Base-by-base conservation (phyloP, 1,140 invertebrate genomes). In the Drosophila nasuta region DNA sequence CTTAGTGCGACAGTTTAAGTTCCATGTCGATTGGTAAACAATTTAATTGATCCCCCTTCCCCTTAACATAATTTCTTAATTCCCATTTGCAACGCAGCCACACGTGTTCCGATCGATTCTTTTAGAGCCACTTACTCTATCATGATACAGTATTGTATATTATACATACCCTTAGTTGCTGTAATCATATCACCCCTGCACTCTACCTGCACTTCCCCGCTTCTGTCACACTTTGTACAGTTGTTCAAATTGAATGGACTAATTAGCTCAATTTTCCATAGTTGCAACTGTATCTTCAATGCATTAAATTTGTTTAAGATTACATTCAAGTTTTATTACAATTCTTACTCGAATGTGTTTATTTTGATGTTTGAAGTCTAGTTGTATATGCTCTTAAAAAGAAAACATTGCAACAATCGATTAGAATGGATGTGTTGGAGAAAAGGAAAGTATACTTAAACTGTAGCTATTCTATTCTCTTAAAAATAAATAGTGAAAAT, bases 1-100 rank as follows among this genome's bases (percentile, higher is more conserved):
- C 51, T 52, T 77, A 71, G 72, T 77, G 66, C 63, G 72, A 77
- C 74, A 64, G 38, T 88, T 86, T 76, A 77, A 80, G 77, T 82
- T 68, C 45, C 66, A 33, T 62, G 65, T 60, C 66, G 67, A 63
- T 70, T 70, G 72, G 51, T 71, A 75, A 75, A 72, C 73, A 71
- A 38, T 60, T 65, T 71, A 71, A 75, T 75, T 65, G 73, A 35
- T 5, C 48, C 38, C 48, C 35, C 60, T 15, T 7, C 35, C 60
- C 4, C 41, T 13, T 30, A 25, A 35, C 28, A 51, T 59, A 71
- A 75, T 71, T 75, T 65, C 73, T 75, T 51, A 51, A 66, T 72
- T 66, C 57, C 46, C 30, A 54, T 63, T 69, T 58, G n/a, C 1
- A 41, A 45, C 62, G 46, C 13, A 49, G 41, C 41, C 30, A 51